Conservation (phyloP, 2,888 invertebrate genomes). For the Conistra vaccinii region DNA sequence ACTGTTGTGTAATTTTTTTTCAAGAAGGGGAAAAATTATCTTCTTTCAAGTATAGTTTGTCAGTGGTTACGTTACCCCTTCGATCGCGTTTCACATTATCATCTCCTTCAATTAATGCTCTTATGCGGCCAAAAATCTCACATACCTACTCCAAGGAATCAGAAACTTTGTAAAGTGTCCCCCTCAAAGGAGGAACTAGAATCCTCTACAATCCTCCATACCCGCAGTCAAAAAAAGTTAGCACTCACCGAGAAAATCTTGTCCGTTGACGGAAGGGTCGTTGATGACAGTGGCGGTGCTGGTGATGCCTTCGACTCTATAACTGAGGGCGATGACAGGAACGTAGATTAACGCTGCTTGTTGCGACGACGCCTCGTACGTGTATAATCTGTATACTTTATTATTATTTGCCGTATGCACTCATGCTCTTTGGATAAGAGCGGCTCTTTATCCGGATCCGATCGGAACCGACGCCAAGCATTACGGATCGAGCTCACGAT, state of each 20-base stretch:
- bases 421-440: neutral
- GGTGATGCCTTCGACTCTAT: neutral
- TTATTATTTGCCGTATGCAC: neutral
- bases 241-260: conserved; percentile 28
- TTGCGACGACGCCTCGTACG: neutral
- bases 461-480: neutral
- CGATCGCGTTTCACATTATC: no score
- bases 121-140: neutral
- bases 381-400: neutral
- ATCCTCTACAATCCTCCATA: neutral
- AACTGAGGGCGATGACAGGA: neutral
- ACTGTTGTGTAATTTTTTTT: no score
- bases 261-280: neutral
- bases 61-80: no score
- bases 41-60: neutral
- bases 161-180: neutral
- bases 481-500: conserved; percentile 1
- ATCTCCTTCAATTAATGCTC: neutral
- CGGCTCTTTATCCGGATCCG: neutral
- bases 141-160: neutral
- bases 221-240: neutral
- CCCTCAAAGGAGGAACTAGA: neutral
- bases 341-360: neutral
- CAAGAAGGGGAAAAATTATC: neutral
- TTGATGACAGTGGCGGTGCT: neutral